phyloP scores from a whole-genome alignment of 1,140 invertebrate genomes.

The Drosophila simulans region DNA sequence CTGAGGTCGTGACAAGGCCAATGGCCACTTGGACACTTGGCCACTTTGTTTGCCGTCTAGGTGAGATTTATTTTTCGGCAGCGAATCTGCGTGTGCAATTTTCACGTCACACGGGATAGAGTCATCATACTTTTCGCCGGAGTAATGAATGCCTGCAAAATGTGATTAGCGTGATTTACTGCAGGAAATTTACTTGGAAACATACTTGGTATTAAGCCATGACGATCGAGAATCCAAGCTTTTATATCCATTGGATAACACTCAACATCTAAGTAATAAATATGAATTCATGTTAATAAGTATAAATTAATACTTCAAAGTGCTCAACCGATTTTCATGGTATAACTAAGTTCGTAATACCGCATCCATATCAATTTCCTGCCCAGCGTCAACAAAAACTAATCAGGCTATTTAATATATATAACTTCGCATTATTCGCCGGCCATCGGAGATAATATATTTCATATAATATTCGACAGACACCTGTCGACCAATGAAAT shows the following conservation, averaged over 20 bases:
- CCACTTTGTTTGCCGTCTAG: constrained; percentile 8
- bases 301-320: background rate
- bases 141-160: constrained; percentile 7
- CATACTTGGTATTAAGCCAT: background rate
- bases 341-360: background rate
- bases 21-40: constrained; percentile 13
- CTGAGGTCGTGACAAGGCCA: constrained; percentile 42
- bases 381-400: constrained; percentile 42
- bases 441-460: constrained; percentile 21
- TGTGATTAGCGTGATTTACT: constrained; percentile 22
- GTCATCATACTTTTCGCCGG: constrained; percentile 20
- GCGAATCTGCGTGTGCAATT: constrained; percentile 10
- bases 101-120: constrained; percentile 24
- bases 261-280: too few species aligned
- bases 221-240: background rate
- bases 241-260: too few species aligned
- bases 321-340: background rate
- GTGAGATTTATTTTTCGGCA: constrained; percentile 24
- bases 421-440: constrained; percentile 13
- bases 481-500: constrained; percentile 16
- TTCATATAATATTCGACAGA: constrained; percentile 11
- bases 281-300: too few species aligned
- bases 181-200: background rate
- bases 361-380: constrained; percentile 27
- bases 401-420: constrained; percentile 23